phyloP scores from a whole-genome alignment of 2,113 vertebrate genomes.

The Nerophis ophidion region DNA sequence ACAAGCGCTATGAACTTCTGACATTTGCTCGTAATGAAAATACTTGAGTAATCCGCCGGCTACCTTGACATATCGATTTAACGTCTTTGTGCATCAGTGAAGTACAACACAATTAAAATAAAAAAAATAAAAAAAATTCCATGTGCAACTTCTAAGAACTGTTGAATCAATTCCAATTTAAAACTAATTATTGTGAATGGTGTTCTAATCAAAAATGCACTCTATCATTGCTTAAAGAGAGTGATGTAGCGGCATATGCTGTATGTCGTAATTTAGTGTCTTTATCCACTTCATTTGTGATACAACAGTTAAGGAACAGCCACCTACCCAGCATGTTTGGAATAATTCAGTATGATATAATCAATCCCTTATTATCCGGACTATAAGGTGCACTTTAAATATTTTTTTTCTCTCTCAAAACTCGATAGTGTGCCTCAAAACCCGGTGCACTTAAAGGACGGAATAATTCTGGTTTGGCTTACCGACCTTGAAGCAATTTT shows the following conservation, averaged over 20 bases:
- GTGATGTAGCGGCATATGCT: conserved; percentile 2
- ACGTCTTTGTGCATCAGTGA: conserved; percentile 7
- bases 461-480: no score
- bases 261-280: no score
- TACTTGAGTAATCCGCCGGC: conserved; percentile 7
- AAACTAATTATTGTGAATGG: conserved; percentile 21
- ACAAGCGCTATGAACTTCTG: not conserved
- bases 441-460: no score
- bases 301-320: no score
- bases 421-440: no score
- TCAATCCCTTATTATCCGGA: no score
- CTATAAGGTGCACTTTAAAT: no score
- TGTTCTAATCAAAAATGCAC: not conserved
- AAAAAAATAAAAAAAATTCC: conserved; percentile 8
- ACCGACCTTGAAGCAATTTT: no score
- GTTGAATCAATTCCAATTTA: conserved; percentile 27
- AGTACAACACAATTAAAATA: conserved; percentile 10
- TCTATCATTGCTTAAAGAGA: conserved; percentile 16
- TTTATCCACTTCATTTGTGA: no score
- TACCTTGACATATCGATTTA: conserved; percentile 22
- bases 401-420: no score
- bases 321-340: no score
- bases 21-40: conserved; percentile 23
- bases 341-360: no score
- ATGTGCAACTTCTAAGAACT: not conserved